Conservation (phyloP, 2,113 vertebrate species). For the Gavialis gangeticus region DNA sequence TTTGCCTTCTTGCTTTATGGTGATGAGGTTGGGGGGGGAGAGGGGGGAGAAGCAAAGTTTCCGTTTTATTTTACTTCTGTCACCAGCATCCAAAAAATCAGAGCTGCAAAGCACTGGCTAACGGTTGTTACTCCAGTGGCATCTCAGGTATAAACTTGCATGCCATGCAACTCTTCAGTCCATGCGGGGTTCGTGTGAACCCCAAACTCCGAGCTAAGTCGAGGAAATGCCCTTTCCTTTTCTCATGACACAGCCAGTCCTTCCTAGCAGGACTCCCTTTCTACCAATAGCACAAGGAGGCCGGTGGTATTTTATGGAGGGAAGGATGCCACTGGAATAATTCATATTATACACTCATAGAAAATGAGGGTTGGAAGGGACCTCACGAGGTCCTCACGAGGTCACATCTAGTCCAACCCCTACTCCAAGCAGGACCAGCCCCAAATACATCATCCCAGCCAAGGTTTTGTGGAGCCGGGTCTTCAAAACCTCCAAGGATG, state of each 20-base stretch:
- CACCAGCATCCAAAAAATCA: conserved; percentile 27
- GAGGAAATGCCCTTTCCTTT: neutral
- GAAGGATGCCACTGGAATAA: neutral
- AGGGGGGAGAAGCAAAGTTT: neutral
- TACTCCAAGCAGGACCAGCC: too few species aligned
- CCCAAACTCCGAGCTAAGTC: neutral
- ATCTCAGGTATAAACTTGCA: too few species aligned
- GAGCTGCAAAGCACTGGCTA: neutral
- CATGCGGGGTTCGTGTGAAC: too few species aligned
- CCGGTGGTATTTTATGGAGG: neutral
- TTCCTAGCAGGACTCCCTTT: neutral
- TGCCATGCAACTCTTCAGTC: too few species aligned
- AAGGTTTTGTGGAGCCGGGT: too few species aligned
- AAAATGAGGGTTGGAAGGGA: too few species aligned
- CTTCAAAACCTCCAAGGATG: too few species aligned
- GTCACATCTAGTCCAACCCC: too few species aligned
- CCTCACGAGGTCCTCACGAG: too few species aligned
- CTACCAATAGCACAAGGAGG: neutral
- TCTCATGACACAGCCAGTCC: neutral
- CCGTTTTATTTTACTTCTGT: conserved; percentile 4
- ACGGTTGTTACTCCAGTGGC: neutral
- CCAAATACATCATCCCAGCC: too few species aligned
- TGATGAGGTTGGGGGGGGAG: too few species aligned
- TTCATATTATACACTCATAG: neutral
- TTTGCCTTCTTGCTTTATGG: neutral